Conservation (phyloP, 2,888 invertebrate species). For the Drosophila vallismaia region DNA sequence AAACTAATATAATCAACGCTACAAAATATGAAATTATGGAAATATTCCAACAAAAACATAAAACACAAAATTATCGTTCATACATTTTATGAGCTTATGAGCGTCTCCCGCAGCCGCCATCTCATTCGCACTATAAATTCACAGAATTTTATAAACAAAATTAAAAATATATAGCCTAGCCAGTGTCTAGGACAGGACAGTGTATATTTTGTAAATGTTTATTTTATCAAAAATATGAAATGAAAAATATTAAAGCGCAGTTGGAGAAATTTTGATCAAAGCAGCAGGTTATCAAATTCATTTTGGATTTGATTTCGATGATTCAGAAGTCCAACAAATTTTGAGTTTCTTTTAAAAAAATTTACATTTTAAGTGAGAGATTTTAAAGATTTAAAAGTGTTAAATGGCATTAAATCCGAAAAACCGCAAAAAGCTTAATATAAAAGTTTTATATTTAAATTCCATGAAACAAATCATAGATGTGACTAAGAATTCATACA, state of each 20-base stretch:
- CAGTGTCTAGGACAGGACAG: slow-evolving; percentile 10
- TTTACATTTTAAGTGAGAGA: not conserved
- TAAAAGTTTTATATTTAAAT: not conserved
- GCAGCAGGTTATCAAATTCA: slow-evolving; percentile 18
- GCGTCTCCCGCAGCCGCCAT: slow-evolving; percentile 3
- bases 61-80: slow-evolving; percentile 41
- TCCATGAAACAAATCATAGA: not conserved
- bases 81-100: slow-evolving; percentile 46
- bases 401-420: not conserved
- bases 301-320: slow-evolving; percentile 6
- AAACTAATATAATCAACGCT: slow-evolving; percentile 14
- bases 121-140: not conserved
- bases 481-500: not conserved
- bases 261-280: slow-evolving; percentile 12
- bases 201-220: slow-evolving; percentile 20
- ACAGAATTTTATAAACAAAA: slow-evolving; percentile 30
- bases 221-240: slow-evolving; percentile 21
- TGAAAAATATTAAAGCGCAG: slow-evolving; percentile 21
- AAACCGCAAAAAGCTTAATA: not conserved
- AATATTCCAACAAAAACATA: slow-evolving; percentile 41
- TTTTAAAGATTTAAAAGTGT: not conserved
- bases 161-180: slow-evolving; percentile 1
- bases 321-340: slow-evolving; percentile 8
- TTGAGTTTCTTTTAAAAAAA: not conserved
- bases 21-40: slow-evolving; percentile 47